Evolutionary conservation across 2,113 vertebrate genomes (phyloP), one percentile per base, ranked within the genome.

Genomic region (Melanerpes formicivorus): DNA sequence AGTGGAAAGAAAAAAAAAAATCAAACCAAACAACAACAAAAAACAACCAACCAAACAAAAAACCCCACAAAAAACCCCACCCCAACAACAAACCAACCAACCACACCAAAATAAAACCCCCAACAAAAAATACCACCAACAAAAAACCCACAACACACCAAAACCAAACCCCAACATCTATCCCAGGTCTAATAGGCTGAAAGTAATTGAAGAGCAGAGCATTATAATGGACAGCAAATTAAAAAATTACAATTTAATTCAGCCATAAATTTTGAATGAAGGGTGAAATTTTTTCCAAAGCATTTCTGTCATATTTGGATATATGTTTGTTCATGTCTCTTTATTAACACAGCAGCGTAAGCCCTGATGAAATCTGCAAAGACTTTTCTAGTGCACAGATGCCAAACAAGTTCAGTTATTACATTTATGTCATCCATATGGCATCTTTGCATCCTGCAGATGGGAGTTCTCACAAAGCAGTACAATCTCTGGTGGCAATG

Each of bases 361-460:
- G 58, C 42, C n/a, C 19, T 80, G 72, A 94, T 44, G 60, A 67
- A 81, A 30, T 40, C 64, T 77, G 58, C 48, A 83, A 87, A 74
- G 64, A 75, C 60, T 92, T 92, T 92, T 76, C 76, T 80, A 92
- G 87, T 32, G 37, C 64, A 71, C 2, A 23, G 79, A 90, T 72
- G 79, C 78, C 84, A 92, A 92, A 95, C 11, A 2, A 95, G 58
- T 73, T 59, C 79, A 88, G 80, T 89, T 96, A 90, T 58, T 82
- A 1, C 44, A 84, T 80, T 88, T 92, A 89, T 90, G 79, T 96
- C 92, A 94, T 93, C 90, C 87, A 87, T 91, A 92, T 80, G 94
- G 94, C 75, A 96, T 95, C 81, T 87, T 84, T 4, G 14, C 82
- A 80, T 64, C 72, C 67, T 54, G 54, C 89, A 94, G 75, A 95